These are phyloP conservation scores for Coregonus ussuriensis DNA, from an alignment of 2,797 vertebrate genomes.

Conservation along the genomic window DNA sequence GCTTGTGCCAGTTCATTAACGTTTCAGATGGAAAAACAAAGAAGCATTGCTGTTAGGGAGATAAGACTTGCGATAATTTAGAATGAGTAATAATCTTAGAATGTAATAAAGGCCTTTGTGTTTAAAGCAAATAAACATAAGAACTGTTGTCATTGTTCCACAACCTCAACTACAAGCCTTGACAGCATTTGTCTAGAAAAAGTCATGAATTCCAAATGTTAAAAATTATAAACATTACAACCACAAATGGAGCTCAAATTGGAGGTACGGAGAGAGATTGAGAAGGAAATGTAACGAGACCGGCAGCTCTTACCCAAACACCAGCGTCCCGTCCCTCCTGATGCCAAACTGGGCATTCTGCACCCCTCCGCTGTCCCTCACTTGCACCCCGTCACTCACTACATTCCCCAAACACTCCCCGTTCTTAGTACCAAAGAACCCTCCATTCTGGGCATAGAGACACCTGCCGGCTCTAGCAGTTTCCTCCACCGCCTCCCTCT, in stretches of 20 bases:
- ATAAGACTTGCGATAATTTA: neutral
- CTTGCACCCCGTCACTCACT: constrained; percentile 81
- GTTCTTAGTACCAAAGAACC: constrained; percentile 77
- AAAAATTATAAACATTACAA: neutral
- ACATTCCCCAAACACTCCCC: constrained; percentile 85
- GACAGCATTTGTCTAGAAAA: neutral
- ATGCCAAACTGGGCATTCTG: constrained; percentile 98
- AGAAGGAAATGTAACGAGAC: neutral
- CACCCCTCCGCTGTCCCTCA: constrained; percentile 79
- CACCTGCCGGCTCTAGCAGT: constrained; percentile 77
- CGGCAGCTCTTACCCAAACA: constrained; percentile 87
- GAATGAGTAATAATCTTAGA: neutral
- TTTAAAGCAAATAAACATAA: neutral
- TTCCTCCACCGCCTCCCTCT: constrained; percentile 73
- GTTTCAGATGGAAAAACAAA: neutral
- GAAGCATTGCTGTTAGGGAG: neutral
- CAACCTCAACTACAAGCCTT: too few relatives aligned
- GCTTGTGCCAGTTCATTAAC: neutral
- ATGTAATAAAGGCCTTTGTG: neutral
- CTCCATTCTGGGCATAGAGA: constrained; percentile 87
- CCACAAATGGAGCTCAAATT: neutral
- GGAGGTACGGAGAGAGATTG: neutral
- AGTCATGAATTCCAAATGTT: too few relatives aligned
- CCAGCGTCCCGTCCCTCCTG: constrained; percentile 86
- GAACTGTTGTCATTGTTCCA: neutral